Percentiles rank a stretch among this genome's conserved stretches.
These are phyloP conservation scores for Spisula subtruncata DNA, from an alignment of 2,888 invertebrate species.

Conservation along the genomic window DNA sequence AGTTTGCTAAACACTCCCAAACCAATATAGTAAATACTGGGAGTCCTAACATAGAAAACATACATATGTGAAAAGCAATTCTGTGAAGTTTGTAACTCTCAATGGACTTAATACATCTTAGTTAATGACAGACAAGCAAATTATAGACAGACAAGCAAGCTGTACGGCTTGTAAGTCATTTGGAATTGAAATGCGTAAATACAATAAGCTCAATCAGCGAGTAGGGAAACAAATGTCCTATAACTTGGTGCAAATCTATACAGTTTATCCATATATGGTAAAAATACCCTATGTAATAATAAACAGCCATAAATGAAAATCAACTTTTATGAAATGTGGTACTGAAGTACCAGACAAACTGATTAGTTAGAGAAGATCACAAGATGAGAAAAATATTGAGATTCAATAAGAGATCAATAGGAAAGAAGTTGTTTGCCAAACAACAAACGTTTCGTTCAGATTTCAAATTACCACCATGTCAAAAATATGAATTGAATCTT, in stretches of 20 bases:
- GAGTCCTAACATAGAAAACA: neutral
- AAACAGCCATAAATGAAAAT: conserved; percentile 15
- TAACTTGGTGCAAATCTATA: neutral
- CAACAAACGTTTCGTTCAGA: neutral
- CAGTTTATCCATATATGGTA: neutral
- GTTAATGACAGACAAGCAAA: conserved; percentile 1
- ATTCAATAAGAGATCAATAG: conserved; percentile 18
- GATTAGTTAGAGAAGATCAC: neutral
- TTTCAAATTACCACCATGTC: conserved; percentile 27
- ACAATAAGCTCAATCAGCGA: neutral
- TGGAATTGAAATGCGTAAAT: neutral
- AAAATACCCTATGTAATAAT: neutral
- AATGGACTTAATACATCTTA: conserved; percentile 12
- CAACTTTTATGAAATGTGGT: neutral
- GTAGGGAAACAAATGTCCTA: neutral
- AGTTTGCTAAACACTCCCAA: too few relatives aligned
- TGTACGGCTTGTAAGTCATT: conserved; percentile 4
- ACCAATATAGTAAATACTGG: too few relatives aligned
- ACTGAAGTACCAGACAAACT: conserved; percentile 9
- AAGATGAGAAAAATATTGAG: neutral
- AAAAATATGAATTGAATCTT: conserved; percentile 32
- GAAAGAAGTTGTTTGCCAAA: neutral
- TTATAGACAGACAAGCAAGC: neutral
- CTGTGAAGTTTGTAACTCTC: conserved; percentile 1
- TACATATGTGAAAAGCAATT: neutral